Percentiles rank a stretch among this genome's conserved stretches.
These are phyloP conservation scores for Salminus brasiliensis DNA, from an alignment of 2,113 vertebrate species.

Conservation along the genomic window DNA sequence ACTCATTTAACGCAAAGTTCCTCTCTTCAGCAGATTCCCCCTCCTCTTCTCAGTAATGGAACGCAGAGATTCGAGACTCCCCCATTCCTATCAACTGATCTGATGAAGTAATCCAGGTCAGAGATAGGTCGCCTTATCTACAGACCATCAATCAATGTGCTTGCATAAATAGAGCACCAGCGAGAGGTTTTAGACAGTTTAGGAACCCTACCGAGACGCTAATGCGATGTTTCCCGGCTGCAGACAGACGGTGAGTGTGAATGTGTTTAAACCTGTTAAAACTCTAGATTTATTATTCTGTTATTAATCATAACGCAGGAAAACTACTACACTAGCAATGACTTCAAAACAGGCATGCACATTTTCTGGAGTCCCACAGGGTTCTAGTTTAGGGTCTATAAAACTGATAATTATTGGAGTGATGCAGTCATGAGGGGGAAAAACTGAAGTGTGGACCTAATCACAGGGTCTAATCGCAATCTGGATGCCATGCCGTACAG, in stretches of 20 bases:
- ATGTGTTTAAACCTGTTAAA: too few species aligned
- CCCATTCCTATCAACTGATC: constrained; percentile 36
- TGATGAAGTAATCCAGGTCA: constrained; percentile 53
- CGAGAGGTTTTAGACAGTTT: neutral
- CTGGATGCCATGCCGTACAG: too few species aligned
- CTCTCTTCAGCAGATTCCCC: neutral
- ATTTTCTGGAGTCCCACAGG: too few species aligned
- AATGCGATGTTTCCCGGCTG: constrained; percentile 42
- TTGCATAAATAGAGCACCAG: constrained; percentile 23
- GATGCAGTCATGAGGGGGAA: too few species aligned
- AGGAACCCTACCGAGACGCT: constrained; percentile 15
- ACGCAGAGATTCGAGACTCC: neutral
- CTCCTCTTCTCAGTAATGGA: neutral
- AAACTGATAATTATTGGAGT: too few species aligned
- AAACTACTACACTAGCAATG: too few species aligned
- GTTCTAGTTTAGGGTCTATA: too few species aligned
- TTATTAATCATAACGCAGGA: too few species aligned
- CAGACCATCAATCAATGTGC: neutral
- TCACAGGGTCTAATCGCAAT: too few species aligned
- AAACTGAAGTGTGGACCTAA: too few species aligned
- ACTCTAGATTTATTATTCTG: too few species aligned
- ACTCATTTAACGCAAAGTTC: neutral
- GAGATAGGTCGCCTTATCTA: constrained; percentile 28
- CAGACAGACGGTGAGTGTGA: constrained; percentile 59
- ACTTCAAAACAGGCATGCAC: too few species aligned